Conservation (phyloP, 2,113 vertebrate genomes). For the Rhinolophus sinicus region DNA sequence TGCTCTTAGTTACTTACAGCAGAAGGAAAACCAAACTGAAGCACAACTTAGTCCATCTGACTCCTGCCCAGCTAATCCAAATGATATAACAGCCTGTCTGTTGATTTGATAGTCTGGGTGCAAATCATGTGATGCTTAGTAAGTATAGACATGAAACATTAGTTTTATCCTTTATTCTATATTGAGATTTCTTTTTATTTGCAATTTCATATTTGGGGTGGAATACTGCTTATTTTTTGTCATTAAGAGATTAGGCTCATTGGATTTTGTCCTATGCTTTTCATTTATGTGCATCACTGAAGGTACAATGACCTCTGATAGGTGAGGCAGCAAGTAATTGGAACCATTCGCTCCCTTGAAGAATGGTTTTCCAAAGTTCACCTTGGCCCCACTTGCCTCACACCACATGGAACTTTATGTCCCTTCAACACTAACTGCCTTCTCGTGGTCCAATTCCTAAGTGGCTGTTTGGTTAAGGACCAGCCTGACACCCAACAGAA, state of each 20-base stretch:
- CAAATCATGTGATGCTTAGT: constrained; percentile 32
- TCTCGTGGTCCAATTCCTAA: background rate
- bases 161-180: background rate
- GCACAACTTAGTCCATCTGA: background rate
- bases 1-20: constrained; percentile 39
- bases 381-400: background rate
- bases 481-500: background rate
- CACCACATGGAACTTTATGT: background rate
- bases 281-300: constrained; percentile 15
- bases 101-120: background rate
- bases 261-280: background rate
- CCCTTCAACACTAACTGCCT: background rate
- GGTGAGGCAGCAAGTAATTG: background rate
- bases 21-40: constrained; percentile 33
- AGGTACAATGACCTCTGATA: background rate
- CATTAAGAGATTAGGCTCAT: background rate
- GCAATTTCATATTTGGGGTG: constrained; percentile 18
- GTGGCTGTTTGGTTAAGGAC: background rate
- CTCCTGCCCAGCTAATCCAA: constrained; percentile 20
- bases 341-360: background rate
- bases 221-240: constrained; percentile 24
- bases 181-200: background rate
- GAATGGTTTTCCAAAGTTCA: background rate
- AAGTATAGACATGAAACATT: constrained; percentile 1
- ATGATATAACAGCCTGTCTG: background rate